Evolutionary conservation across 2,888 invertebrate species (phyloP).

Genomic region (Acleris laterana): DNA sequence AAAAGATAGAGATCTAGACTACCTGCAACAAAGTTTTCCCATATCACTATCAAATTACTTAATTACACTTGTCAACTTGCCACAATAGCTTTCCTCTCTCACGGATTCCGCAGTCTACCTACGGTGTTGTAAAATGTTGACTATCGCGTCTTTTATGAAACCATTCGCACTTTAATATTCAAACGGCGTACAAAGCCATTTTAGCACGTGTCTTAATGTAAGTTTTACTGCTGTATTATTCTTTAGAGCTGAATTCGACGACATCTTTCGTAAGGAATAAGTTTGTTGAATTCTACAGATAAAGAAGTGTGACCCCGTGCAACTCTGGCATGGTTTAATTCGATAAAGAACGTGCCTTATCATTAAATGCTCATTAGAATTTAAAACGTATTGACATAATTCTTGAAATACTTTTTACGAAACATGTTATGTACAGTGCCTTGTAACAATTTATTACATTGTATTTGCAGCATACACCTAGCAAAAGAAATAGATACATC

Average conservation of each 20-base stretch:
- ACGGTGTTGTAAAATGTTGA: slow-evolving; percentile 23
- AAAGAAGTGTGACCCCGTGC: slow-evolving; percentile 20
- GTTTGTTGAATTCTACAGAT: slow-evolving; percentile 6
- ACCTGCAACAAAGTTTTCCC: slow-evolving; percentile 15
- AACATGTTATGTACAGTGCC: slow-evolving; percentile 2
- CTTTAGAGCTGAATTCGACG: background rate
- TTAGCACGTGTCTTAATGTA: slow-evolving; percentile 5
- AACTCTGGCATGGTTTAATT: slow-evolving; percentile 24
- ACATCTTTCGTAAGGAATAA: slow-evolving; percentile 1
- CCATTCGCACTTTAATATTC: slow-evolving; percentile 19
- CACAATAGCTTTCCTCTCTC: slow-evolving; percentile 70
- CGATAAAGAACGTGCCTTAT: slow-evolving; percentile 30
- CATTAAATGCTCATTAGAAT: slow-evolving; percentile 15
- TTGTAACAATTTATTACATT: slow-evolving; percentile 5
- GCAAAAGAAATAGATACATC: background rate
- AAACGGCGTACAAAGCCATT: slow-evolving; percentile 19
- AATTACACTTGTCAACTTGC: slow-evolving; percentile 26
- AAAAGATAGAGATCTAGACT: slow-evolving; percentile 13
- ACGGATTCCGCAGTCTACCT: slow-evolving; percentile 52
- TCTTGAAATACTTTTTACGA: slow-evolving; percentile 4
- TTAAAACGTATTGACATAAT: slow-evolving; percentile 18
- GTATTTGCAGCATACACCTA: background rate
- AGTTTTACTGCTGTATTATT: slow-evolving; percentile 5
- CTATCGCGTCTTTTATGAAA: slow-evolving; percentile 22
- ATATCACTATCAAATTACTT: slow-evolving; percentile 36